Base-by-base conservation (phyloP, 2,888 invertebrate genomes). In the Meiosimyza platycephala region DNA sequence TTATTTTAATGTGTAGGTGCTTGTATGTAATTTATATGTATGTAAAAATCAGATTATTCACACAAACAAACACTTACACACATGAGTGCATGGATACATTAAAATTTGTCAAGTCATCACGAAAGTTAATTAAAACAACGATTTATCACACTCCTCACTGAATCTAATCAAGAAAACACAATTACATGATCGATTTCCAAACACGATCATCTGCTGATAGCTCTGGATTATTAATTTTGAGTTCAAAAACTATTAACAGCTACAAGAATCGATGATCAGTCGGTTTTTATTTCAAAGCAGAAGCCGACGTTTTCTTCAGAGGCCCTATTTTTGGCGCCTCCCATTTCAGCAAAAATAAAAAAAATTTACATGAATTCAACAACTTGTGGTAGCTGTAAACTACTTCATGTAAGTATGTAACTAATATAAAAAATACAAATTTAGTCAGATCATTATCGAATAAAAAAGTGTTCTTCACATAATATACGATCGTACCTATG, bases 91-190 rank as follows among this genome's bases (percentile, higher is more conserved):
- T 6, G 9, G 9, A 40, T 40, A 40, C 9, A 9, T 9, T 40
- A 1, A 47, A 71, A 75, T 80, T 63, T 68, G 84, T 81, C 65
- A 67, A 73, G 79, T 83, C 84, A 84, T 82, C 76, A 76, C 77
- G 78, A 83, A 82, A 84, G 81, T 83, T 83, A 84, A 84, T 82
- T 81, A 83, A 77, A 81, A 81, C 81, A 81, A 78, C 79, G 79
- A 84, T 83, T 84, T 84, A 84, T 84, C 83, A 84, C 83, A 84
- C 83, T 81, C 83, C 77, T 80, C 78, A 81, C 78, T 82, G 79
- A 79, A 51, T 28, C 59, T 22, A 40, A 68, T 52, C 69, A 51
- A 18, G 12, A 48, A 33, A 51, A 40, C 12, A 59, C 50, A 67
- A 65, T 55, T 48, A 64, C 57, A 69, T 63, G 64, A 69, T 69